A percentile compares a stretch with the other conserved stretches of the same genome.
These are phyloP conservation scores for Lasioglossum leucozonium DNA, from an alignment of 2,888 invertebrate species.

Conservation along the genomic window DNA sequence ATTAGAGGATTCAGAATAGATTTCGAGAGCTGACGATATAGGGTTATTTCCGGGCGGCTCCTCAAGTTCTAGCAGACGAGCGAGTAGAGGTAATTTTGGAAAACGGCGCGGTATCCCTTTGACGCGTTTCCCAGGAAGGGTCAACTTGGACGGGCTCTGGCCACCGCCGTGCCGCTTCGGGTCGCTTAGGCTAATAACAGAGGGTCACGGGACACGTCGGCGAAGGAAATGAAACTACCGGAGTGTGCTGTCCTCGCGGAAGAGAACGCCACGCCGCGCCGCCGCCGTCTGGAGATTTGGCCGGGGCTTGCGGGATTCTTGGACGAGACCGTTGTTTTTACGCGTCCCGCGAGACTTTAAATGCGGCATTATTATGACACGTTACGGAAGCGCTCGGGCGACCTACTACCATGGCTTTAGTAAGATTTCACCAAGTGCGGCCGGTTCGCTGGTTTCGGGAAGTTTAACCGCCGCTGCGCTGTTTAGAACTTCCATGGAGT, in stretches of 20 bases:
- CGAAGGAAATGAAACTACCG: conserved; percentile 70
- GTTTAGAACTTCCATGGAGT: background rate
- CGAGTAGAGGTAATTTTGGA: conserved; percentile 44
- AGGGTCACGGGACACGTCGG: conserved; percentile 39
- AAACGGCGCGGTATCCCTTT: conserved; percentile 45
- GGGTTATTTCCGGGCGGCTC: conserved; percentile 11
- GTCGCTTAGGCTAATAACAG: conserved; percentile 69
- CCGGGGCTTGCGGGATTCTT: conserved; percentile 15
- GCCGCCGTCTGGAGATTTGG: conserved; percentile 49
- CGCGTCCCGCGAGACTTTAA: conserved; percentile 35
- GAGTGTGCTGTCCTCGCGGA: conserved; percentile 40
- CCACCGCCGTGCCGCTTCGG: conserved; percentile 56
- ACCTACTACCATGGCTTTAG: conserved; percentile 16
- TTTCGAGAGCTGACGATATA: background rate
- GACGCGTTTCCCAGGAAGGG: conserved; percentile 38
- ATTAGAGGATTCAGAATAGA: background rate
- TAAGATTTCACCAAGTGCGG: conserved; percentile 24
- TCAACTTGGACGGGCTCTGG: conserved; percentile 38
- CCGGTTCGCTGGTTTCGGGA: background rate
- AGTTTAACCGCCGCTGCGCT: background rate
- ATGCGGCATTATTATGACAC: conserved; percentile 47
- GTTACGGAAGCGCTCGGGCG: background rate
- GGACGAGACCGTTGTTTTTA: conserved; percentile 38
- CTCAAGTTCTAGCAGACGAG: background rate
- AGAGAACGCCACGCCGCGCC: too few species aligned